Percentiles rank a stretch among this genome's conserved stretches.
Conservation (phyloP, 2,113 vertebrate genomes). For the Embiotoca jacksoni region DNA sequence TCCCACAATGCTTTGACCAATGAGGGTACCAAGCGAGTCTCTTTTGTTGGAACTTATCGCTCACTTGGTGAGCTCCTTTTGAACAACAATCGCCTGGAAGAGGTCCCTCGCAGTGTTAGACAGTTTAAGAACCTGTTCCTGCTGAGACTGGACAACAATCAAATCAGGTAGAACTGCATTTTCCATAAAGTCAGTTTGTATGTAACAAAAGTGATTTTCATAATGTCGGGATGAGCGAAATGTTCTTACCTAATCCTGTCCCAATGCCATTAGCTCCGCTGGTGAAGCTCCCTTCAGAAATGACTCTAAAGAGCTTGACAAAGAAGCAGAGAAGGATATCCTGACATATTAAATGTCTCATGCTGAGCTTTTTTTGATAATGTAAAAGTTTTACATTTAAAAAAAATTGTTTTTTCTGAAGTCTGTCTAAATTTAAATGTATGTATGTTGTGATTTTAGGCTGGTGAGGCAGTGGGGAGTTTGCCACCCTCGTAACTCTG, state of each 20-base stretch:
- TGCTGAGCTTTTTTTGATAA: background rate
- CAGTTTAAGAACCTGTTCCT: slow-evolving; percentile 84
- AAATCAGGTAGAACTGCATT: slow-evolving; percentile 80
- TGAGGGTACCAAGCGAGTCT: slow-evolving; percentile 61
- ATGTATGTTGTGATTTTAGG: slow-evolving; percentile 69
- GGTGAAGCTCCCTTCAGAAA: slow-evolving; percentile 10
- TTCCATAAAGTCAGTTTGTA: background rate
- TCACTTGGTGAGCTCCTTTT: slow-evolving; percentile 84
- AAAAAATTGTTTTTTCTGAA: background rate
- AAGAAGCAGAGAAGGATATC: slow-evolving; percentile 6
- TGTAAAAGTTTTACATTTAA: too few species aligned
- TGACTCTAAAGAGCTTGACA: slow-evolving; percentile 16
- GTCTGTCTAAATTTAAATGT: background rate
- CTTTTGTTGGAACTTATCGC: slow-evolving; percentile 83
- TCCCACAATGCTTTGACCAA: slow-evolving; percentile 82
- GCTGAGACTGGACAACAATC: slow-evolving; percentile 83
- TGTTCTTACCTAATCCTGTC: slow-evolving; percentile 5
- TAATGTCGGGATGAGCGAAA: slow-evolving; percentile 13
- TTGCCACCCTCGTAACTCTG: slow-evolving; percentile 82
- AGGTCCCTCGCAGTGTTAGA: slow-evolving; percentile 83
- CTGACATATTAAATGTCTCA: background rate
- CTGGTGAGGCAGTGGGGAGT: slow-evolving; percentile 83
- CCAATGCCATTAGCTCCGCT: slow-evolving; percentile 11
- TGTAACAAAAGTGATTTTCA: background rate
- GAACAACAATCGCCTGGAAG: slow-evolving; percentile 83